phyloP scores from a whole-genome alignment of 2,888 invertebrate genomes.

The Volucella bombylans region DNA sequence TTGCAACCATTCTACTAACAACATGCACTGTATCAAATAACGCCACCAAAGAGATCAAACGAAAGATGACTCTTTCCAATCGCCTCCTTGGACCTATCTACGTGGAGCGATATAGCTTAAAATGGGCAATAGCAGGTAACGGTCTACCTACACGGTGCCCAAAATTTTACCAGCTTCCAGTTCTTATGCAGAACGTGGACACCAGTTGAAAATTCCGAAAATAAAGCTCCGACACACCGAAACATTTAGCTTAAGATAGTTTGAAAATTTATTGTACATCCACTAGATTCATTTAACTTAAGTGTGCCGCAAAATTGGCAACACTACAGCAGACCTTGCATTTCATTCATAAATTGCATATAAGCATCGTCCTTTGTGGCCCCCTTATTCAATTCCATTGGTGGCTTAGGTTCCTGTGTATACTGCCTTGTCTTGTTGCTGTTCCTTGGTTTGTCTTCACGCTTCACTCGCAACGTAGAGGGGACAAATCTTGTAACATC shows the following conservation, averaged over 20 bases:
- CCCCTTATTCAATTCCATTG: constrained; percentile 80
- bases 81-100: too few species aligned
- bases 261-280: constrained; percentile 43
- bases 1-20: too few species aligned
- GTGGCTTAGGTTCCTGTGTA: constrained; percentile 82
- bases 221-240: too few species aligned
- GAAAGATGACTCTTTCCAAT: too few species aligned
- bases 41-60: too few species aligned
- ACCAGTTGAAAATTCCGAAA: too few species aligned
- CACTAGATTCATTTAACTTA: constrained; percentile 14
- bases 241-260: not conserved
- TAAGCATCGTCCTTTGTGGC: constrained; percentile 98
- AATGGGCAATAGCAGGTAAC: too few species aligned
- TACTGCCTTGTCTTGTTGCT: constrained; percentile 83
- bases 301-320: not conserved
- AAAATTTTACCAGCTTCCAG: too few species aligned
- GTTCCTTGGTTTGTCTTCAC: constrained; percentile 88
- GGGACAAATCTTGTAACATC: constrained; percentile 98
- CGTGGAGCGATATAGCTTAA: too few species aligned
- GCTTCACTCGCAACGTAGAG: constrained; percentile 94
- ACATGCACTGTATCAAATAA: too few species aligned
- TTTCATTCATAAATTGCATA: constrained; percentile 99
- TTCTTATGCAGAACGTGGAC: too few species aligned
- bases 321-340: constrained; percentile 93
- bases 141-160: too few species aligned